Percentiles rank a stretch among this genome's conserved stretches.
These are phyloP conservation scores for Nomada ferruginata DNA, from an alignment of 2,888 invertebrate species.

Conservation along the genomic window DNA sequence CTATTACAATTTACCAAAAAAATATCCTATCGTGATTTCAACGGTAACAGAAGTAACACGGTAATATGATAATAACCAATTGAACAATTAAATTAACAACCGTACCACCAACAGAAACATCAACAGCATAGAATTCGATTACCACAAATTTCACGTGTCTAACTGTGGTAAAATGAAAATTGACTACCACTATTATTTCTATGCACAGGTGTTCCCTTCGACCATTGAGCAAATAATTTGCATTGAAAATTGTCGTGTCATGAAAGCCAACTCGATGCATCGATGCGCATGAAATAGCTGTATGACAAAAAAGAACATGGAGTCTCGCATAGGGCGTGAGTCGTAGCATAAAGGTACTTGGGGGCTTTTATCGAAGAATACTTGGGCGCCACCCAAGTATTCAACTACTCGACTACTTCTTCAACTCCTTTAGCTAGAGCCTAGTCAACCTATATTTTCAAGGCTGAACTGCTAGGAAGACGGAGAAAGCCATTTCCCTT, in stretches of 20 bases:
- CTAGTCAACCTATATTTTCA: constrained; percentile 76
- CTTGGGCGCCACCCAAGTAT: constrained; percentile 76
- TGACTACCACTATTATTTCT: neutral
- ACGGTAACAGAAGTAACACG: too few relatives aligned
- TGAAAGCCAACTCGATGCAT: neutral
- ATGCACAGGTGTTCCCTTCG: neutral
- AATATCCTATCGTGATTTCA: too few relatives aligned
- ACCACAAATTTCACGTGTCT: neutral
- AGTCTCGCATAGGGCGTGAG: constrained; percentile 28
- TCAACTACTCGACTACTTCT: constrained; percentile 72
- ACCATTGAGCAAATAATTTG: neutral
- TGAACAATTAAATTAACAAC: too few relatives aligned
- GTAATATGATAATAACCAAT: too few relatives aligned
- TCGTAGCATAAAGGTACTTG: constrained; percentile 65
- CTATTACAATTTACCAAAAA: too few relatives aligned
- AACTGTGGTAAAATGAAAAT: neutral
- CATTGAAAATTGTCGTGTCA: constrained; percentile 11
- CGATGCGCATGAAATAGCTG: constrained; percentile 9
- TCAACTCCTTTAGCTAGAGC: constrained; percentile 65
- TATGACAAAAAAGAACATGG: constrained; percentile 30
- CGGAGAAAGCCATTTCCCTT: constrained; percentile 72
- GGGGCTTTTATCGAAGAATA: constrained; percentile 74
- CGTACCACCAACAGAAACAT: neutral
- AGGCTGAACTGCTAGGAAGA: constrained; percentile 65
- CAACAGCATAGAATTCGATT: neutral